These are phyloP conservation scores for Lepisosteus oculatus DNA, from an alignment of 2,113 vertebrate genomes.

Conservation along the genomic window DNA sequence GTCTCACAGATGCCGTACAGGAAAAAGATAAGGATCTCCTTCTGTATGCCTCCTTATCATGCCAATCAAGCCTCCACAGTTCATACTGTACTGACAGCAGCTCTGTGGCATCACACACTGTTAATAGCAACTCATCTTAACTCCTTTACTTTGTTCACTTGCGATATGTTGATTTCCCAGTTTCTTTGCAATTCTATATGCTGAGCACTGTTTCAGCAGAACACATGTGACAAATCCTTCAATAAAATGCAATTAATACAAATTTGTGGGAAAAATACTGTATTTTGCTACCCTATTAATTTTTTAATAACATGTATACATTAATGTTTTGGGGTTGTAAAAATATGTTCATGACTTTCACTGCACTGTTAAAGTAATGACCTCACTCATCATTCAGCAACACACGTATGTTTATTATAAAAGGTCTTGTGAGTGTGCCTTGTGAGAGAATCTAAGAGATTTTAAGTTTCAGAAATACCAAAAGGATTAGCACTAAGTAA, in stretches of 20 bases:
- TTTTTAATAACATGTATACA: no score
- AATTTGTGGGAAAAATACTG: background rate
- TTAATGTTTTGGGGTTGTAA: no score
- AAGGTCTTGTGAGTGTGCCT: no score
- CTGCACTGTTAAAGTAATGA: no score
- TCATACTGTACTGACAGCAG: slow-evolving; percentile 11
- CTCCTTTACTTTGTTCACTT: background rate
- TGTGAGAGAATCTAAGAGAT: no score
- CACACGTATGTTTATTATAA: no score
- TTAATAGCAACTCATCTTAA: slow-evolving; percentile 8
- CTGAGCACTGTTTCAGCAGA: slow-evolving; percentile 29
- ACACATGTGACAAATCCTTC: background rate
- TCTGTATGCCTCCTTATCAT: slow-evolving; percentile 13
- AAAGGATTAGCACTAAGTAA: no score
- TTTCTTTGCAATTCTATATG: slow-evolving; percentile 34
- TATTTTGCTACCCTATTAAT: no score
- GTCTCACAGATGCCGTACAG: slow-evolving; percentile 3
- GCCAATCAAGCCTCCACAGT: slow-evolving; percentile 11
- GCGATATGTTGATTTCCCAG: slow-evolving; percentile 16
- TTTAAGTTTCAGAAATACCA: no score
- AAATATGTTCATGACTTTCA: no score
- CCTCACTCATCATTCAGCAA: no score
- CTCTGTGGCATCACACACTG: background rate
- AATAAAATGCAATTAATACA: background rate
- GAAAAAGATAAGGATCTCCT: slow-evolving; percentile 11